Conservation (phyloP, 2,113 vertebrate genomes). For the Calonectris borealis region DNA sequence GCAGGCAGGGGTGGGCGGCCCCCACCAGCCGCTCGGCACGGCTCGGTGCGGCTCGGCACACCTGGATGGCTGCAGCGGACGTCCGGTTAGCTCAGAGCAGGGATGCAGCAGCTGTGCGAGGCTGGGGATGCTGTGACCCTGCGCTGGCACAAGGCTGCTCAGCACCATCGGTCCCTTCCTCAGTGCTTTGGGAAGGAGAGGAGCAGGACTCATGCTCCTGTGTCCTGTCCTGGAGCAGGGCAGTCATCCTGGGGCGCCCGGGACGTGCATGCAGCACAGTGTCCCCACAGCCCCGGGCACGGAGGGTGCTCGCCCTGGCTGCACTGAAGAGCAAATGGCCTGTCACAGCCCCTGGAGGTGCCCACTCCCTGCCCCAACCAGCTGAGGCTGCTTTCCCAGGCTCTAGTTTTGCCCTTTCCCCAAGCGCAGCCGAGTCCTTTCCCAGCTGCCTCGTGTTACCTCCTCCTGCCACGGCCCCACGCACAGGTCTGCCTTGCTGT, state of each 20-base stretch:
- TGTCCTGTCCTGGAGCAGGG: rapidly evolving
- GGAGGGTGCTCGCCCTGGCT: neutral
- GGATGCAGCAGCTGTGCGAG: neutral
- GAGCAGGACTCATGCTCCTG: rapidly evolving
- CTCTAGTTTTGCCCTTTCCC: neutral
- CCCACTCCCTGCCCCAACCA: neutral
- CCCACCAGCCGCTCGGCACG: rapidly evolving
- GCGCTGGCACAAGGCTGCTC: neutral
- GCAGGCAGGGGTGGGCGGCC: neutral
- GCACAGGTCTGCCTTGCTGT: rapidly evolving
- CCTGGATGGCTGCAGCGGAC: neutral
- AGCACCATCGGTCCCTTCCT: neutral
- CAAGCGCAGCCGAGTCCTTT: neutral
- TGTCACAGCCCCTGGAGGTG: neutral
- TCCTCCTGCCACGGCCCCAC: neutral
- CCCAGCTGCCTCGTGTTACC: neutral
- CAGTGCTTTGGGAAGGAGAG: neutral
- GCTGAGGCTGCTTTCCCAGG: constrained; percentile 2
- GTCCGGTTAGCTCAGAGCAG: constrained; percentile 5
- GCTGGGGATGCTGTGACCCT: neutral
- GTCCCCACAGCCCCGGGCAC: rapidly evolving
- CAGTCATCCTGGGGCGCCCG: neutral
- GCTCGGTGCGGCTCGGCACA: neutral
- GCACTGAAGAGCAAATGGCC: neutral
- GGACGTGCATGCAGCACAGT: rapidly evolving